Base-by-base conservation (phyloP, 2,113 vertebrate genomes). In the Argyrosomus japonicus region DNA sequence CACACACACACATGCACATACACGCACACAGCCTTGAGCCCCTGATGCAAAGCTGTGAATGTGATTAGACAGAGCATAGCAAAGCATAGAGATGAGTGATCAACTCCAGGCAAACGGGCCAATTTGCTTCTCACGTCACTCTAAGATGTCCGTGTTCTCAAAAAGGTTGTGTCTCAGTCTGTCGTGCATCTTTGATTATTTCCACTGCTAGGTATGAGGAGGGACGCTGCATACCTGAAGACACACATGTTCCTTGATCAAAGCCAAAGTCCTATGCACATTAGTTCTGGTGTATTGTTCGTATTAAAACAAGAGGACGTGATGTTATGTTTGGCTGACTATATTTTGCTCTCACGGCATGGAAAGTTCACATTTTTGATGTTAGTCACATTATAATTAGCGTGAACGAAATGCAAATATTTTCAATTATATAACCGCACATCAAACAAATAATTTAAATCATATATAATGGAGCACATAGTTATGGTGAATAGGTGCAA, bases 51-150 rank as follows among this genome's bases (percentile, higher is more conserved):
- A 88, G 64, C 89, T 90, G 89, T 61, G 68, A 81, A 90, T 88
- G 85, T 82, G 86, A 93, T 85, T 64, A 87, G 83, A 82, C 85
- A 9, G 82, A 74, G 77, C 45, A 56, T 54, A 61, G 68, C 85
- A 11, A 76, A 74, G 77, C 45, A 56, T 51, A 61, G 68, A 78
- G 50, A 68, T 23, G 48, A 90, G 79, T 15, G 78, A 75, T 81
- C 70, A 77, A 53, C 54, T 75, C 75, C 40, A 61, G 63, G 61
- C 54, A 4, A 75, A 51, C n/a, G 11, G 51, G 70, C 27, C 64
- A 67, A 47, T 29, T 68, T 48, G 56, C 77, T 79, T 73, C 76
- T 85, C 71, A 75, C 57, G 27, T 86, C 75, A 74, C 45, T 76
- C 40, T n/a, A 17, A 62, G 62, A 84, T 25, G 29, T 73, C 62